Evolutionary conservation across 2,113 vertebrate species (phyloP).

Genomic region (Sorex araneus): DNA sequence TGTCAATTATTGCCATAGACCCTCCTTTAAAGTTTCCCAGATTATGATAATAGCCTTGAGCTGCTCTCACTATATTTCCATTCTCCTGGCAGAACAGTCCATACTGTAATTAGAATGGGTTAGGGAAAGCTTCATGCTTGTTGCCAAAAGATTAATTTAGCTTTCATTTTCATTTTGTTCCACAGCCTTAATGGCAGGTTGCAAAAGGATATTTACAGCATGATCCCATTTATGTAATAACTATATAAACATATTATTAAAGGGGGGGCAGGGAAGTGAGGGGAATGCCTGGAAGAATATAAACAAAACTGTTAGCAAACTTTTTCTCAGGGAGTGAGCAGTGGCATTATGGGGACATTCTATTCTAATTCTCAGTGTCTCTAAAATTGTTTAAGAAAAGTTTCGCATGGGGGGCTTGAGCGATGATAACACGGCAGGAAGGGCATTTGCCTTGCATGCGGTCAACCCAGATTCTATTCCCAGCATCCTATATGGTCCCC

Average conservation of each 20-base stretch:
- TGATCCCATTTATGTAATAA: slow-evolving; percentile 1
- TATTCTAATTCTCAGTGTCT: slow-evolving; percentile 1
- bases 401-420: too few relatives aligned
- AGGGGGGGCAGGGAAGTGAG: not conserved
- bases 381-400: slow-evolving; percentile 49
- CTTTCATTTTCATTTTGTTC: slow-evolving; percentile 37
- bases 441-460: too few relatives aligned
- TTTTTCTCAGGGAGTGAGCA: not conserved
- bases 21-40: not conserved
- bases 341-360: not conserved
- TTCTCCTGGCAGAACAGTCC: not conserved
- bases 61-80: not conserved
- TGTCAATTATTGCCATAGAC: not conserved
- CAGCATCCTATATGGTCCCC: too few relatives aligned
- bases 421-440: too few relatives aligned
- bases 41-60: not conserved
- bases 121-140: not conserved
- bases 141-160: slow-evolving; percentile 36
- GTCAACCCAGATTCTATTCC: too few relatives aligned
- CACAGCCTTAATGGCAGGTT: not conserved
- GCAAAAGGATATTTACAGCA: not conserved
- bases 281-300: not conserved
- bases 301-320: not conserved
- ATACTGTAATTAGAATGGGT: slow-evolving; percentile 36
- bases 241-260: not conserved